A percentile compares a stretch with the other conserved stretches of the same genome.
These are phyloP conservation scores for Gastracanthus pulcherrimus DNA, from an alignment of 2,888 invertebrate species.

Conservation along the genomic window DNA sequence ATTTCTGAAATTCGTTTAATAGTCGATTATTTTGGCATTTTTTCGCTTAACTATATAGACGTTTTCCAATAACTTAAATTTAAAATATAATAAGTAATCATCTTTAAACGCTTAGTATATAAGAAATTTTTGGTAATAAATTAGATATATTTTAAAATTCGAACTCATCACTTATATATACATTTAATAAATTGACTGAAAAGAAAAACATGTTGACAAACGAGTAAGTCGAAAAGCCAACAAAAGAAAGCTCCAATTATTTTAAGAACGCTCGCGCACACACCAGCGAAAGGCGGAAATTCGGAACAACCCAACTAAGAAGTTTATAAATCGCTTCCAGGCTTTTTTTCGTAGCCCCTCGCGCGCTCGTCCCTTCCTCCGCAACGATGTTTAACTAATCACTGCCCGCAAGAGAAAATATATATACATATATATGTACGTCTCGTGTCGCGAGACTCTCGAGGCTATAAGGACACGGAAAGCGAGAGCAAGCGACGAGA, in stretches of 20 bases:
- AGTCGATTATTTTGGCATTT: no score
- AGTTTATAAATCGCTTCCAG: conserved; percentile 73
- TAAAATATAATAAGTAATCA: no score
- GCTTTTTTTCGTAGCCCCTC: conserved; percentile 65
- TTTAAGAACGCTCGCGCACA: neutral
- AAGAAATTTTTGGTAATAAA: neutral
- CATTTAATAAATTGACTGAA: neutral
- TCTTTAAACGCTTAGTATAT: no score
- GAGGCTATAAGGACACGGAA: conserved; percentile 55
- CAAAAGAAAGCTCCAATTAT: neutral
- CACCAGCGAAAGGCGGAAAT: conserved; percentile 1
- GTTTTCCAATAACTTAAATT: no score
- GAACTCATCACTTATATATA: neutral
- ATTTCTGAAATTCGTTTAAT: no score
- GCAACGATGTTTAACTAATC: conserved; percentile 75
- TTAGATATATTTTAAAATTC: no score
- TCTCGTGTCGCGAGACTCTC: conserved; percentile 58
- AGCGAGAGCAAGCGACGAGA: neutral
- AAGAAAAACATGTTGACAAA: neutral
- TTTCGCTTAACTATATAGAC: no score
- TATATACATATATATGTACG: conserved; percentile 67
- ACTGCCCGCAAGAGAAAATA: conserved; percentile 68
- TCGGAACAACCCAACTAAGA: conserved; percentile 9
- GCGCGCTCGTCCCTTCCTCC: conserved; percentile 68
- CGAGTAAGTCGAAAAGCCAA: neutral